Evolutionary conservation across 2,888 invertebrate species (phyloP), one percentile per base, ranked within the genome.

Genomic region (Anthophora plumipes): DNA sequence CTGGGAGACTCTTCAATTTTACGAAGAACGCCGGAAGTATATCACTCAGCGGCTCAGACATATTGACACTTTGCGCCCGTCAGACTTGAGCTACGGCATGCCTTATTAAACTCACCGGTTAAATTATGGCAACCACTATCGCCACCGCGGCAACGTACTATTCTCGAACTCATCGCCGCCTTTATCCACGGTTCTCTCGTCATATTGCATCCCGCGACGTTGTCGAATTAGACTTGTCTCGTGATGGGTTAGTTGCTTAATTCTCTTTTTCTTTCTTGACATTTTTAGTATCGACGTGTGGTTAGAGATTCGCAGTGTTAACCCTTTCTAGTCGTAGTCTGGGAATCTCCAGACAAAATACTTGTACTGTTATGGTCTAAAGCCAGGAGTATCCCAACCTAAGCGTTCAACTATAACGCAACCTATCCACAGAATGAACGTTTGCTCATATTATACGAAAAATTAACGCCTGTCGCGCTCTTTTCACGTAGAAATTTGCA

Each of bases 21-120:
- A 87, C 86, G 85, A 88, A 88, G 89, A 88, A 82, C 87, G 84
- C 89, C 90, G 90, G 89, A 90, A 90, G 91, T 91, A 91, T 91
- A 91, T 91, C 91, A 91, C 91, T 91, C 91, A 91, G 87, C 86
- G 88, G 85, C 88, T 89, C 88, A 89, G 91, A 91, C 91, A 89
- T 91, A 91, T 91, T 91, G 91, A 91, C 91, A 91, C 89, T 91
- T 89, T 88, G 85, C 88, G 86, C 86, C 85, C 84, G 87, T 81
- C 87, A 71, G 87, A 85, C 88, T 86, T 85, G 88, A 88, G 88
- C 73, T 89, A 90, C 89, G 89, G 90, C 89, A 90, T 90, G 91
- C 91, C 91, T 92, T 91, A 92, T 91, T 91, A 91, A 91, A 91
- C 91, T 90, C 88, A 80, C 89, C 74, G 87, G 90, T 89, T 92